phyloP scores from a whole-genome alignment of 1,140 invertebrate species.

The Hestina assimilis region DNA sequence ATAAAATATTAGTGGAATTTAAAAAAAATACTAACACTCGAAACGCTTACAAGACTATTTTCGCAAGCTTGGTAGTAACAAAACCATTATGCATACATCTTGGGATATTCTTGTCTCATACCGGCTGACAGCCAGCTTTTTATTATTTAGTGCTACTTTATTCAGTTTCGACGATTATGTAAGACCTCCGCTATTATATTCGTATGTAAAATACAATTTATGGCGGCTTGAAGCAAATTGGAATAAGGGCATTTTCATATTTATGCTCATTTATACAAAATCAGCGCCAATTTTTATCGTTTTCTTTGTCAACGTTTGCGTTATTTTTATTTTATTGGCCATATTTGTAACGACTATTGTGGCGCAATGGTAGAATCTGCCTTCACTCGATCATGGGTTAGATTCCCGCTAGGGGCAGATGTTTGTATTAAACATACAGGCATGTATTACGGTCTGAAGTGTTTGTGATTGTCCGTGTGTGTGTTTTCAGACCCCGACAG shows the following conservation, averaged over 20 bases:
- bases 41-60: too few species aligned
- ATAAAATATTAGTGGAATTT: too few species aligned
- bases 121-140: constrained; percentile 47
- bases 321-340: too few species aligned
- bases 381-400: too few species aligned
- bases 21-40: too few species aligned
- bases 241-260: constrained; percentile 7
- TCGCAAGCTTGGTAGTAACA: constrained; percentile 25
- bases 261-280: not conserved
- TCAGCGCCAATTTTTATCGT: not conserved
- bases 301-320: not conserved
- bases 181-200: constrained; percentile 35
- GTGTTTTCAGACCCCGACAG: too few species aligned
- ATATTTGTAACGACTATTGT: too few species aligned
- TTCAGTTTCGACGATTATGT: constrained; percentile 36
- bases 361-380: too few species aligned
- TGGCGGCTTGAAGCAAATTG: constrained; percentile 25
- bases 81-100: constrained; percentile 42
- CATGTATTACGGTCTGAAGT: too few species aligned
- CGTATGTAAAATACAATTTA: constrained; percentile 38
- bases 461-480: too few species aligned
- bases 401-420: too few species aligned
- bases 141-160: constrained; percentile 60
- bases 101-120: constrained; percentile 41
- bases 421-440: too few species aligned